Percentiles rank a stretch among this genome's conserved stretches.
Conservation (phyloP, 2,888 invertebrate genomes). For the Eudemis profundana region DNA sequence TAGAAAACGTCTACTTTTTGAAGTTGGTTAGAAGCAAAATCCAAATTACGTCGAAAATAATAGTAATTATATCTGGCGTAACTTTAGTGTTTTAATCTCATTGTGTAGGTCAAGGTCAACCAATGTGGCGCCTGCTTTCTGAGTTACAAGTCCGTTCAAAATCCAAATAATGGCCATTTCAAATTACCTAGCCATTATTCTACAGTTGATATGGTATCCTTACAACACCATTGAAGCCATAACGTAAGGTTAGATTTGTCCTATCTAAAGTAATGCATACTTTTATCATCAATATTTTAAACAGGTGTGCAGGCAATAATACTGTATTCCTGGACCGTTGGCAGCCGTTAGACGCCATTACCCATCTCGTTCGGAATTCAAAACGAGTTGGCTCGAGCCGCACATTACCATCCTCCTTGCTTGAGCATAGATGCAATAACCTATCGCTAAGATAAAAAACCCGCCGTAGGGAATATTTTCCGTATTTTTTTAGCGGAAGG, state of each 20-base stretch:
- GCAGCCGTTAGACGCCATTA: constrained; percentile 52
- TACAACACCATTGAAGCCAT: not conserved
- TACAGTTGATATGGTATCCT: too few relatives aligned
- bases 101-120: too few relatives aligned
- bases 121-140: too few relatives aligned
- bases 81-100: too few relatives aligned
- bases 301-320: constrained; percentile 47
- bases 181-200: too few relatives aligned
- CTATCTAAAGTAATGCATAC: not conserved
- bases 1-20: too few relatives aligned
- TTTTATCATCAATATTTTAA: constrained; percentile 45
- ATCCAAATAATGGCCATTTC: too few relatives aligned
- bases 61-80: too few relatives aligned
- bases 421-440: constrained; percentile 38
- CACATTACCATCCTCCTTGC: constrained; percentile 49
- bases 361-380: constrained; percentile 55
- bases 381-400: constrained; percentile 49
- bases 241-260: not conserved
- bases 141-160: too few relatives aligned
- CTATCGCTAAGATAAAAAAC: constrained; percentile 26
- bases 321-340: constrained; percentile 45
- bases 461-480: constrained; percentile 7
- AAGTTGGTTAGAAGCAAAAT: too few relatives aligned
- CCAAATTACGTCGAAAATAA: too few relatives aligned
- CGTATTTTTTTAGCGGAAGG: constrained; percentile 33